A percentile compares a stretch with the other conserved stretches of the same genome.
These are phyloP conservation scores for Drosophila lacteicornis DNA, from an alignment of 1,140 invertebrate species.

Conservation along the genomic window DNA sequence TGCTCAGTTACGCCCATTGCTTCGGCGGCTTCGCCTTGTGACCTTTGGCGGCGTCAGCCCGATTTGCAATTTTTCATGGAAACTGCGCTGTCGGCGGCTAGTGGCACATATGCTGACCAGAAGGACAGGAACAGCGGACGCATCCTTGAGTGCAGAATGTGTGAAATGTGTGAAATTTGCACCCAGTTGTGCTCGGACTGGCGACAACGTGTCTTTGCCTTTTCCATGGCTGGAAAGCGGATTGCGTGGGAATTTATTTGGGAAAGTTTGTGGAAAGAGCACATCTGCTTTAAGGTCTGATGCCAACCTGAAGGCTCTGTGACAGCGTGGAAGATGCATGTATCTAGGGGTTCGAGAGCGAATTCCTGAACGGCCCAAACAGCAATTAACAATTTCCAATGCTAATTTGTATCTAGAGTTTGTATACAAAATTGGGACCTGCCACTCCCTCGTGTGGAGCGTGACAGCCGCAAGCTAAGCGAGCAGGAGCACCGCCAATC, in stretches of 20 bases:
- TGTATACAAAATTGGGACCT: slow-evolving; percentile 25
- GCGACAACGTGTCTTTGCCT: slow-evolving; percentile 49
- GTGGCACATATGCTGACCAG: slow-evolving; percentile 74
- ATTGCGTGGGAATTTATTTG: slow-evolving; percentile 57
- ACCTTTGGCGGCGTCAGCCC: slow-evolving; percentile 68
- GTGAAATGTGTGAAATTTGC: slow-evolving; percentile 67
- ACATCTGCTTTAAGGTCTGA: slow-evolving; percentile 21
- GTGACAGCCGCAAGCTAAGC: slow-evolving; percentile 71
- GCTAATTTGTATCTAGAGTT: slow-evolving; percentile 16
- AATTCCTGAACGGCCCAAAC: slow-evolving; percentile 14
- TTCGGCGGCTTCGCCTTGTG: slow-evolving; percentile 6
- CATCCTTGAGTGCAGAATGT: slow-evolving; percentile 55
- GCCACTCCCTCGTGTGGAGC: slow-evolving; percentile 34
- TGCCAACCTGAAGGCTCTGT: background rate
- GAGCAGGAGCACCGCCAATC: slow-evolving; percentile 36
- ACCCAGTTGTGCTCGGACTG: slow-evolving; percentile 20
- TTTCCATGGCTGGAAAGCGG: background rate
- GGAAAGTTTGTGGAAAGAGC: slow-evolving; percentile 33
- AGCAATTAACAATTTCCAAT: slow-evolving; percentile 42
- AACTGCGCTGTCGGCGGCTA: slow-evolving; percentile 55
- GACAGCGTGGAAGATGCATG: background rate
- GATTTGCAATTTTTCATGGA: slow-evolving; percentile 81
- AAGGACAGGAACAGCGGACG: slow-evolving; percentile 39
- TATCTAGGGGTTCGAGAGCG: background rate
- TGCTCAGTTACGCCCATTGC: slow-evolving; percentile 15